phyloP scores from a whole-genome alignment of 2,113 vertebrate species.

The Gallinago media region DNA sequence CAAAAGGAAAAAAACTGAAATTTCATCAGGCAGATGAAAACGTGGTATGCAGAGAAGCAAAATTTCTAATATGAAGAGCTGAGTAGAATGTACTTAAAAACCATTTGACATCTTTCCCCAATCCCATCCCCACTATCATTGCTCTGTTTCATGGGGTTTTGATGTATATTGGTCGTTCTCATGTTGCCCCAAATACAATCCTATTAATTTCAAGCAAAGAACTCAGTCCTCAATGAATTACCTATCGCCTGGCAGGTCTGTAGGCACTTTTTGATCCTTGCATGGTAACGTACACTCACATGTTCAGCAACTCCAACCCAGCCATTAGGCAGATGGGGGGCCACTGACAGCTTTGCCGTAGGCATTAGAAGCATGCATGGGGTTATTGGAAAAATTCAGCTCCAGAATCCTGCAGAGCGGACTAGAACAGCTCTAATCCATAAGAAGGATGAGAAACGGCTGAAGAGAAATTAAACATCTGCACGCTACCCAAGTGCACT shows the following conservation, averaged over 20 bases:
- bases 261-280: not conserved
- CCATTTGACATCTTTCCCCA: not conserved
- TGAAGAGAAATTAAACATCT: not conserved
- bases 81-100: not conserved
- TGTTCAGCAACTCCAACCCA: not conserved
- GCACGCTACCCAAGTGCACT: not conserved
- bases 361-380: not conserved
- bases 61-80: not conserved
- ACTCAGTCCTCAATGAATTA: not conserved
- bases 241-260: not conserved
- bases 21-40: not conserved
- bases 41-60: not conserved
- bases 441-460: not conserved
- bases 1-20: not conserved
- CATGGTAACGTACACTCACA: accelerated
- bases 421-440: not conserved
- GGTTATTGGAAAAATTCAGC: not conserved
- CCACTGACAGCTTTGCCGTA: not conserved
- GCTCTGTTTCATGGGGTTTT: not conserved
- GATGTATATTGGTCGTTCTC: not conserved
- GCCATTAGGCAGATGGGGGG: accelerated
- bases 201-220: not conserved
- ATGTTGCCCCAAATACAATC: not conserved
- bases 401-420: not conserved
- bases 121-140: not conserved